Base-by-base conservation (phyloP, 1,140 invertebrate genomes). In the Cydia splendana region DNA sequence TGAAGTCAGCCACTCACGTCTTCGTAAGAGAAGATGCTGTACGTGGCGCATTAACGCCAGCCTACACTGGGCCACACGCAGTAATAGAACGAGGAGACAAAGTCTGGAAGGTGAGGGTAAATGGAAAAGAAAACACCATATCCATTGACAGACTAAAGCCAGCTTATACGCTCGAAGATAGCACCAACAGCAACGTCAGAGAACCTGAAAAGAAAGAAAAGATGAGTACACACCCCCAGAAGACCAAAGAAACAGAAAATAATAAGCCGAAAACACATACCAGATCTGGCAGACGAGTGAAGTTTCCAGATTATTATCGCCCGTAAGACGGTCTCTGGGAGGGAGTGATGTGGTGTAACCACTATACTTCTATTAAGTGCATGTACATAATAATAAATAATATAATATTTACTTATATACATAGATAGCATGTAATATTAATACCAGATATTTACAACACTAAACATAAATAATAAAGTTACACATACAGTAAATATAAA, bases 141-240 rank as follows among this genome's bases (percentile, higher is more conserved):
- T 78, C 77, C 13, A 53, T 78, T 34, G 77, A 78, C 77, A 73
- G 74, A 12, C 15, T 51, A 51, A 51, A 51, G 48, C 48, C 48
- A 28, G 28, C 28, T 28, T 28, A 28, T 28, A 28, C 28, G 28
- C 28, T 28, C 28, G 28, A 28, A 28, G 28, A 28, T 28, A 28
- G 28, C 28, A 28, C 28, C 28, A 28, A 28, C 28, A 28, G 28
- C 28, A 28, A 28, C 28, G 28, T 28, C 28, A 28, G 28, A 28
- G 28, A 28, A 28, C 28, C 28, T 28, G 28, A 28, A 28, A 28
- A 28, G 28, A 28, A 28, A 28, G 28, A 28, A 3, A 28, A 28
- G 28, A 28, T 28, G 28, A 28, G 28, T 28, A 28, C 28, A 28
- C 28, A 28, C 28, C 28, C 28, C 28, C 28, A 28, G 28, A 28